Base-by-base conservation (phyloP, 2,888 invertebrate species). In the Lagria hirta region DNA sequence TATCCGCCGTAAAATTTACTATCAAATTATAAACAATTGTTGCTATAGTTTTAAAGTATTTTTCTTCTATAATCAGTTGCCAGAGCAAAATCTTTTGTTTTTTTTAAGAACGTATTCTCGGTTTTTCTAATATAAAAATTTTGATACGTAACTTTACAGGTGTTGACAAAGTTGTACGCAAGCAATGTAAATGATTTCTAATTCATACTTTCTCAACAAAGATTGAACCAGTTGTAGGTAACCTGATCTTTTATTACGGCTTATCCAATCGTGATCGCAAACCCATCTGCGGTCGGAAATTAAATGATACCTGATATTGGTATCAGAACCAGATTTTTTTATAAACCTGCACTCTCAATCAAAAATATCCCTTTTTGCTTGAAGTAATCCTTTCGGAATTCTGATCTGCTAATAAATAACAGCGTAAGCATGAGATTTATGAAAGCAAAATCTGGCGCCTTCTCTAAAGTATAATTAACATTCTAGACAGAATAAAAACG, bases 211-310 rank as follows among this genome's bases (percentile, higher is more conserved):
- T 20, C 22, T n/a, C 37, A 27, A 44, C 37, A 14, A 26, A 30
- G 36, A 43, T 38, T 21, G 34, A 43, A 43, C 48, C 48, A 48
- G 43, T 40, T 48, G 43, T 42, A 46, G 23, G 41, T 36, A 42
- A 46, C 30, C 18, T 28, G 43, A 48, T 43, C 40, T 36, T 46
- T 37, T 46, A 46, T 42, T 46, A 41, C 35, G 41, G 24, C 42
- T 46, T 42, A 44, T 46, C 42, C 30, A 32, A 24, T 42, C 41
- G 41, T 46, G 46, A 36, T 46, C 46, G 18, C 26, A 26, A 41
- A 28, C n/a, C 46, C 48, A 46, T 46, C 41, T 48, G 51, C 40
- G 43, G 51, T 48, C 41, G 43, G 51, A 51, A 49, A 51, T 51
- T 51, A 51, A 51, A 51, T 36, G 51, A 48, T 51, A 51, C 46